Evolutionary conservation across 2,797 vertebrate genomes (phyloP).

Genomic region (Psittacula echo): DNA sequence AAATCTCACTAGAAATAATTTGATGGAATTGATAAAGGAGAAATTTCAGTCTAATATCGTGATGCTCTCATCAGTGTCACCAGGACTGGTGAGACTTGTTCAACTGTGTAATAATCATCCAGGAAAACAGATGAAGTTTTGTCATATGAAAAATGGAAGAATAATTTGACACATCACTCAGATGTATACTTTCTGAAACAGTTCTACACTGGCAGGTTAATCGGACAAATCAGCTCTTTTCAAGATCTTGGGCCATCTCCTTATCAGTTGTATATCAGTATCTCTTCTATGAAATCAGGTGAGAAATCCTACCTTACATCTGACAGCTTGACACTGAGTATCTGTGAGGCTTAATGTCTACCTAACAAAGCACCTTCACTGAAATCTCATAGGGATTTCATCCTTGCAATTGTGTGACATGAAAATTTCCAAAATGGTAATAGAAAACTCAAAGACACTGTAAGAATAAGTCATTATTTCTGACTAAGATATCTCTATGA

Average conservation of each 20-base stretch:
- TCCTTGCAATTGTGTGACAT: background rate
- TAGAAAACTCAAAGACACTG: background rate
- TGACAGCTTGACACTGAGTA: background rate
- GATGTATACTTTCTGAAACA: background rate
- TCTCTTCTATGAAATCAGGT: background rate
- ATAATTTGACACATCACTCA: background rate
- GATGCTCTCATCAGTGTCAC: background rate
- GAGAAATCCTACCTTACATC: background rate
- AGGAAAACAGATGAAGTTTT: constrained; percentile 8
- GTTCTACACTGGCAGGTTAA: background rate
- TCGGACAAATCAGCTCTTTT: background rate
- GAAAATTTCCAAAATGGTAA: background rate
- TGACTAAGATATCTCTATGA: background rate
- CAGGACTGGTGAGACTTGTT: background rate
- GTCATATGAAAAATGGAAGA: constrained; percentile 12
- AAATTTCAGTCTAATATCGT: background rate
- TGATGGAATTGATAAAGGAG: background rate
- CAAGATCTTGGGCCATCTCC: background rate
- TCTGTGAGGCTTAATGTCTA: background rate
- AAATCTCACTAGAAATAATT: background rate
- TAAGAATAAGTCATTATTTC: background rate
- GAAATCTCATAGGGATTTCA: background rate
- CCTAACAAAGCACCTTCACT: background rate
- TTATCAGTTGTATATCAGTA: background rate
- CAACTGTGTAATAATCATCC: background rate